A percentile compares a stretch with the other conserved stretches of the same genome.
phyloP scores from a whole-genome alignment of 1,140 invertebrate species.

The Daktulosphaira vitifoliae region DNA sequence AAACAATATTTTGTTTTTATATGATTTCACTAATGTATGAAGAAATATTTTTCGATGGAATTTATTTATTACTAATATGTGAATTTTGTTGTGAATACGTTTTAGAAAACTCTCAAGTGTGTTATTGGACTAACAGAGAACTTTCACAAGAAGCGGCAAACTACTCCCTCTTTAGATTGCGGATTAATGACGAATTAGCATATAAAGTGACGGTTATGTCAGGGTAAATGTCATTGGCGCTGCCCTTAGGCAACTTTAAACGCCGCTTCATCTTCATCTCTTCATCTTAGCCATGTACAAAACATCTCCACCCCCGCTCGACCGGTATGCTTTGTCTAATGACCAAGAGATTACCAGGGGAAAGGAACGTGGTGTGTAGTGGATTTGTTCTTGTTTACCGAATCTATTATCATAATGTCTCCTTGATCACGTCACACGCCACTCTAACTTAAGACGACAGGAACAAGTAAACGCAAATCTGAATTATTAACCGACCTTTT shows the following conservation, averaged over 20 bases:
- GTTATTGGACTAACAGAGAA: no score
- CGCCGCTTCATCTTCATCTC: not conserved
- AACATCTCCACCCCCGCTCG: not conserved
- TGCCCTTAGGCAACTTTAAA: slow-evolving; percentile 10
- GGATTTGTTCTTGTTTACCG: slow-evolving; percentile 29
- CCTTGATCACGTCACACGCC: slow-evolving; percentile 26
- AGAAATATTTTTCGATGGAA: no score
- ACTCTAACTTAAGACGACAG: slow-evolving; percentile 1
- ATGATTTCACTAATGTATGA: no score
- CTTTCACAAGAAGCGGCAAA: not conserved
- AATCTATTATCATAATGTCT: slow-evolving; percentile 32
- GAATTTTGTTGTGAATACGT: no score
- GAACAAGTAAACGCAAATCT: not conserved
- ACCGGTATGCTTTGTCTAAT: no score
- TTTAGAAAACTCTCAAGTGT: no score
- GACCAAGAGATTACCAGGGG: slow-evolving; percentile 16
- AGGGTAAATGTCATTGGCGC: slow-evolving; percentile 14
- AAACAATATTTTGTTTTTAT: no score
- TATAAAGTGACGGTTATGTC: slow-evolving; percentile 29
- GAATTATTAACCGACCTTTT: slow-evolving; percentile 18
- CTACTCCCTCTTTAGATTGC: slow-evolving; percentile 22
- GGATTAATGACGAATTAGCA: slow-evolving; percentile 33
- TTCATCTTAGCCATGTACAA: not conserved
- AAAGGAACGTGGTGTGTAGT: not conserved
- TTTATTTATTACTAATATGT: no score